phyloP scores from a whole-genome alignment of 2,888 invertebrate species.

The Dasysyrphus tricinctus region DNA sequence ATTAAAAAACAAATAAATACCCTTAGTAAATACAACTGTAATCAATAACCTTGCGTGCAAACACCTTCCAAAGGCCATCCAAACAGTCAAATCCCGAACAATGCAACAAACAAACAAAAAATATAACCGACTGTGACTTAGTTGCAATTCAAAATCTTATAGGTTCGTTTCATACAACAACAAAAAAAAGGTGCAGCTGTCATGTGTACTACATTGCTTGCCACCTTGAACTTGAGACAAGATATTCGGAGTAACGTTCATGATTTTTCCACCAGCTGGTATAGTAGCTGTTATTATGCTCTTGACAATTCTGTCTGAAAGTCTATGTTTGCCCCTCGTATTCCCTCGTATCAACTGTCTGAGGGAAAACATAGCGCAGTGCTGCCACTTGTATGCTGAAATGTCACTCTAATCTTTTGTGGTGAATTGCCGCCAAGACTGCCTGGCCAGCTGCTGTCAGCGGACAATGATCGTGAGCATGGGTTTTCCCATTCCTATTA shows the following conservation, averaged over 20 bases:
- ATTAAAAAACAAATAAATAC: not conserved
- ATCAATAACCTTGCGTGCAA: conserved; percentile 56
- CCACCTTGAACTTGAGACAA: conserved; percentile 73
- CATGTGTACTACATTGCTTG: conserved; percentile 43
- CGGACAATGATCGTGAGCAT: conserved; percentile 42
- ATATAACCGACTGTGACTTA: conserved; percentile 17
- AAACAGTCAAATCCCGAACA: conserved; percentile 44
- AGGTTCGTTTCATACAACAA: not conserved
- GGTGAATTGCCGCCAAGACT: conserved; percentile 18
- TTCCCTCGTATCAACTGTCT: not conserved
- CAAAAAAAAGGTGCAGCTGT: conserved; percentile 57
- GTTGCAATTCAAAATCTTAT: conserved; percentile 16
- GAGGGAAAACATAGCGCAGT: conserved; percentile 6
- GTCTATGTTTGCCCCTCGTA: conserved; percentile 23
- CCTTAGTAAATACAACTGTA: conserved; percentile 26
- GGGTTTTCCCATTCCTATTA: conserved; percentile 44
- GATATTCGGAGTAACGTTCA: conserved; percentile 47
- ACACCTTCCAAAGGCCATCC: conserved; percentile 42
- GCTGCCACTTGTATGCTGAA: conserved; percentile 36
- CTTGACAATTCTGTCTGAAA: conserved; percentile 27
- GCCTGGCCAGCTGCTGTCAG: conserved; percentile 8
- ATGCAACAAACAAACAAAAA: conserved; percentile 30
- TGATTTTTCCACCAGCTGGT: conserved; percentile 20
- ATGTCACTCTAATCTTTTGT: conserved; percentile 41
- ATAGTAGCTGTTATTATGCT: conserved; percentile 22